Percentiles rank a stretch among this genome's conserved stretches.
Evolutionary conservation across 1,140 invertebrate species (phyloP).

Genomic region (Spodoptera frugiperda): DNA sequence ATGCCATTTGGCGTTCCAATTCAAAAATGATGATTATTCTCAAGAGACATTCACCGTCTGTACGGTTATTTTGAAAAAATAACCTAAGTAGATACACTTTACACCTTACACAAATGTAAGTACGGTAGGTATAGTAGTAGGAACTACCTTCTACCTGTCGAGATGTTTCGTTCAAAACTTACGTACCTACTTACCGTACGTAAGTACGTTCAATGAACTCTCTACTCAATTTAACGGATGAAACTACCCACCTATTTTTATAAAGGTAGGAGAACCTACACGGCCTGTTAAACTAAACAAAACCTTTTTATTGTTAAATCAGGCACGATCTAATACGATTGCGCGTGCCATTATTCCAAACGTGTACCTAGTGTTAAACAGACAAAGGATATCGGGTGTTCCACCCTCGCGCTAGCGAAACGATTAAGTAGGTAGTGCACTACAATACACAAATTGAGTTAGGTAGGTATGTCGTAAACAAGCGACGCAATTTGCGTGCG

Average conservation of each 20-base stretch:
- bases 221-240: too few species aligned
- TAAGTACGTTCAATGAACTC: too few species aligned
- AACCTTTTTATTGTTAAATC: background rate
- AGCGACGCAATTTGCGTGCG: conserved; percentile 67
- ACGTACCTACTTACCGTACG: too few species aligned
- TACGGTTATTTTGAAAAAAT: conserved; percentile 11
- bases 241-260: too few species aligned
- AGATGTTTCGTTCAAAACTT: too few species aligned
- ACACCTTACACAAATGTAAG: background rate
- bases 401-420: conserved; percentile 3
- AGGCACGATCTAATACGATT: background rate
- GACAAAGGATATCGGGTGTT: conserved; percentile 9
- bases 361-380: background rate
- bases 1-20: conserved; percentile 68
- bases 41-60: conserved; percentile 30
- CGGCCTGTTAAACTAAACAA: too few species aligned
- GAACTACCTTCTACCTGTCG: too few species aligned
- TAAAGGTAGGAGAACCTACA: too few species aligned
- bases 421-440: conserved; percentile 49
- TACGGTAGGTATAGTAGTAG: too few species aligned
- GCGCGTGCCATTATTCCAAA: conserved; percentile 1
- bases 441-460: conserved; percentile 72
- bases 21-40: conserved; percentile 56
- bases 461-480: conserved; percentile 70
- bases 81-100: background rate